Base-by-base conservation (phyloP, 2,888 invertebrate genomes). In the Patella caerulea region DNA sequence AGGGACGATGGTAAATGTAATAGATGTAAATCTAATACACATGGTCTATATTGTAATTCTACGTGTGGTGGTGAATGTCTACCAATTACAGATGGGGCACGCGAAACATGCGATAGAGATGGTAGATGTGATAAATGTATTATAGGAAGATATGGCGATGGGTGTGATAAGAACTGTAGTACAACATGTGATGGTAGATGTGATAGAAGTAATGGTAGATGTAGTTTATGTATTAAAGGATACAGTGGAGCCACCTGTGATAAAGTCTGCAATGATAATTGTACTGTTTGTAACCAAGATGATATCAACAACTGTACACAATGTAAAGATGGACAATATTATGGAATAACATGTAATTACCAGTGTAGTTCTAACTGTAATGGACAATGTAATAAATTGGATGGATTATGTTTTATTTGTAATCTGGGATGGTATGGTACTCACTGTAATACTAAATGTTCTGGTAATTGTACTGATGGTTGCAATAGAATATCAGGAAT, bases 201-300 rank as follows among this genome's bases (percentile, higher is more conserved):
- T 79, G 65, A 82, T 55, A 76, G 81, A 75, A 52, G 17, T 17
- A 71, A 74, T n/a, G 85, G 85, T 4, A 72, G 75, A 29, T 85
- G 86, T 79, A 70, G 72, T 0, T 15, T 81, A n/a, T 86, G 86
- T 78, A 9, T 70, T 17, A 56, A 71, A 52, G 84, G 84, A 17
- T 82, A 76, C 72, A 82, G 82, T 79, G 83, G 83, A 17, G 78
- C 76, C 3, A 65, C 19, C 19, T 65, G 65, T 65, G 14, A 24
- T 65, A 7, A 19, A 24, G 24, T 12, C 3, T 65, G 65, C 11
- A 65, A 24, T 65, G 24, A 24, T 19, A 65, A 65, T 24, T 65
- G 65, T 65, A 11, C 19, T 65, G 65, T 11, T 65, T 19, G 65
- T 65, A 45, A 9, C 7, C 45, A 45, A 45, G 45, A 45, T 45